Evolutionary conservation across 2,797 vertebrate genomes (phyloP), one percentile per base, ranked within the genome.

Genomic region (Megaceryle alcyon): DNA sequence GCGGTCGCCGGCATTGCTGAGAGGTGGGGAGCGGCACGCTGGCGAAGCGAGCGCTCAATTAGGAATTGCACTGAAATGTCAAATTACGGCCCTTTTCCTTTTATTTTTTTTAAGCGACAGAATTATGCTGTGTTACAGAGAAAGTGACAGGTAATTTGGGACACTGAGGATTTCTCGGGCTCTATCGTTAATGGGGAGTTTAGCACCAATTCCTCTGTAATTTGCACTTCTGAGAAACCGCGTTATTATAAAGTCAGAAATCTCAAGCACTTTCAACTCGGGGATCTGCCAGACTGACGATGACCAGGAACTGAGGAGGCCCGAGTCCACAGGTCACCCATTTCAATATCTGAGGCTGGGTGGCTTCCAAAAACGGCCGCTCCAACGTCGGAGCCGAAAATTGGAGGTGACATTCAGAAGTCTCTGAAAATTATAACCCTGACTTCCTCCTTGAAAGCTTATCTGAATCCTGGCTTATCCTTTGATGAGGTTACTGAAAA

Each of bases 401-500:
- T 98, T 98, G 98, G 98, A 98, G 98, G 98, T 98, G 98, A 98
- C 98, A 98, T 98, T 98, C 98, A 98, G 97, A 97, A 98, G 97
- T 98, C 98, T 98, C 98, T 98, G 98, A 98, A 98, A 98, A 98
- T 98, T 98, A 97, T 98, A 98, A 98, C 98, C 98, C 98, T 94
- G 97, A 97, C 98, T 98, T 97, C 97, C 97, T 97, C 97, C 97
- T 97, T 97, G 98, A 98, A 98, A 97, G 97, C 98, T 98, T 98
- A 98, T 98, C 98, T 98, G 98, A 98, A 98, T 98, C 97, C 97
- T 92, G 97, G 97, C 97, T 97, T 97, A 97, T 97, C 97, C 98
- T 98, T 97, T 98, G 98, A 98, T 98, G 98, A 98, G 98, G 98
- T 98, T 97, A 98, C 97, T 94, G 97, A 81, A 96, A 97, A 98